Conservation (phyloP, 2,888 invertebrate species). For the Archips crataeganus region DNA sequence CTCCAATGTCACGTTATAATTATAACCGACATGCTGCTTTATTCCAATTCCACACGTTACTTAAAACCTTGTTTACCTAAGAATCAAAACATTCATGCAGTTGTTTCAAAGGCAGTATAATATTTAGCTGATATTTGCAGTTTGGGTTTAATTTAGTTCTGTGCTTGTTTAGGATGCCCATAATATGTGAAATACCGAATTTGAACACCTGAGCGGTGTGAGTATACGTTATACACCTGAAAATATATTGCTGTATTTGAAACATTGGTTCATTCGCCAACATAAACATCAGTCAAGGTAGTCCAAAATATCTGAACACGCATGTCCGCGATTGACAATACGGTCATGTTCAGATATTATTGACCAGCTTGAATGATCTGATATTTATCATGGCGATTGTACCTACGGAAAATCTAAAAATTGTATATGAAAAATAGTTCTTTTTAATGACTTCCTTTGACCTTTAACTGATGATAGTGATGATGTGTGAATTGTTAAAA, state of each 20-base stretch:
- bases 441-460: too few relatives aligned
- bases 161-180: conserved; percentile 66
- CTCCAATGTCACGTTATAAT: not conserved
- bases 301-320: too few relatives aligned
- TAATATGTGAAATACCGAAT: conserved; percentile 45
- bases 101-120: conserved; percentile 47
- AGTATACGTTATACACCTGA: not conserved
- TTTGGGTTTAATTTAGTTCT: conserved; percentile 66
- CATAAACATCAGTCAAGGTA: too few relatives aligned
- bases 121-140: conserved; percentile 59
- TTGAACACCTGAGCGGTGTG: conserved; percentile 13
- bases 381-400: too few relatives aligned
- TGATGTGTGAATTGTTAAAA: too few relatives aligned
- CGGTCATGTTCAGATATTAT: too few relatives aligned
- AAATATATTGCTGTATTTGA: not conserved
- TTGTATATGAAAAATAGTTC: too few relatives aligned
- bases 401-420: too few relatives aligned
- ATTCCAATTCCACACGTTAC: conserved; percentile 3
- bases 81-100: conserved; percentile 37
- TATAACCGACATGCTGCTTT: not conserved
- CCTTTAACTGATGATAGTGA: too few relatives aligned
- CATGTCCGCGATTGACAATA: too few relatives aligned
- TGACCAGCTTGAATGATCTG: too few relatives aligned
- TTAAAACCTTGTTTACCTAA: conserved; percentile 20
- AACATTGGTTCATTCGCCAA: too few relatives aligned